Evolutionary conservation across 2,888 invertebrate species (phyloP).

Genomic region (Lasioglossum oenotherae): DNA sequence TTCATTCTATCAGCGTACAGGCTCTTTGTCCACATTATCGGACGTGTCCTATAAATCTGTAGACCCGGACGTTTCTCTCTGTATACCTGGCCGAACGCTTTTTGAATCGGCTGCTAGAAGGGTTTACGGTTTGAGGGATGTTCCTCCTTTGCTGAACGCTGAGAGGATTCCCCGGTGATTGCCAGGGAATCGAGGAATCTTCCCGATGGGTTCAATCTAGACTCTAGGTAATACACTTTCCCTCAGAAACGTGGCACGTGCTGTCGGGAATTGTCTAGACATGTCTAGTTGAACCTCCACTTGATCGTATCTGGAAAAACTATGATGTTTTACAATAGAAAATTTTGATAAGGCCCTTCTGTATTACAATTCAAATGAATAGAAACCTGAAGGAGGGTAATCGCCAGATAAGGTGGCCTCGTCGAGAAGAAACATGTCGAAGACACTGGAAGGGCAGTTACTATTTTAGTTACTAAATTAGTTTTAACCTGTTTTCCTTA

Average conservation of each 20-base stretch:
- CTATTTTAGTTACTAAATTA: too few species aligned
- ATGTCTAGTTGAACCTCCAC: not conserved
- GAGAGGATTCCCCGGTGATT: not conserved
- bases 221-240: not conserved
- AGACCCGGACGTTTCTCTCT: not conserved
- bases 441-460: too few species aligned
- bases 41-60: conserved; percentile 67
- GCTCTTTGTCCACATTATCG: conserved; percentile 76
- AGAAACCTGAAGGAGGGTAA: not conserved
- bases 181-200: not conserved
- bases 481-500: too few species aligned
- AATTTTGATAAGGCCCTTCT: not conserved
- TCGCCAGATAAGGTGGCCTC: too few species aligned
- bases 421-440: too few species aligned
- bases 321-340: too few species aligned
- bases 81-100: conserved; percentile 7
- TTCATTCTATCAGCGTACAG: conserved; percentile 73
- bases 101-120: not conserved
- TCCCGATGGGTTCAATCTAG: not conserved
- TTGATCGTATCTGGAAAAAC: not conserved
- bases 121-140: not conserved
- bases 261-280: not conserved
- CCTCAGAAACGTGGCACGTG: not conserved
- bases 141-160: not conserved
- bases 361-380: not conserved